Evolutionary conservation across 2,888 invertebrate species (phyloP), one percentile per base, ranked within the genome.

Genomic region (Drosophila demipolita): DNA sequence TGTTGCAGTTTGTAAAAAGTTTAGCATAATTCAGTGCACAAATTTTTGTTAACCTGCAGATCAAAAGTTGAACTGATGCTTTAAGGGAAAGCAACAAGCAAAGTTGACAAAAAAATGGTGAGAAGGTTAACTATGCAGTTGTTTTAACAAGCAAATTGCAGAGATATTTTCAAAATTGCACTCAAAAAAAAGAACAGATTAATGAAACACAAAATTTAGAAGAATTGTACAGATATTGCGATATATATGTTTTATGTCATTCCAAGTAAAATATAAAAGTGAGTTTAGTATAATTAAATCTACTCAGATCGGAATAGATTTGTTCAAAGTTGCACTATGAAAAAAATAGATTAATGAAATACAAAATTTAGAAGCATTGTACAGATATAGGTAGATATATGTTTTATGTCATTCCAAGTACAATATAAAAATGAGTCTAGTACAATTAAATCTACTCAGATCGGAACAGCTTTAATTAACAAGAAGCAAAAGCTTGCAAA

Each of bases 1-100:
- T 74, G 80, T 64, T 70, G 61, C 71, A 83, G 69, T 69, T 80
- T 78, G 59, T 66, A 64, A 35, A 67, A 80, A 63, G 69, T 82
- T 75, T 42, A 65, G 71, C 78, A 80, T 80, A 87, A 80, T 77
- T 80, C 69, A 66, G 65, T 61, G 58, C 61, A 57, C 26, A 48
- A 59, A 60, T 65, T 66, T 58, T 23, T 4, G 29, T 29, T 29
- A 29, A 29, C 9, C 57, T 45, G 55, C 11, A 26, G 35, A 61
- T 50, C 57, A 53, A 63, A 40, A 45, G 20, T 42, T 58, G 26
- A 61, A 53, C 36, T 17, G 29, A 23, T 33, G 54, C 20, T 33
- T n/a, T 6, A 48, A 49, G 7, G 17, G 23, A 29, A 42, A 23
- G 23, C 15, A 7, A 20, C 9, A 66, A 35, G 0, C 50, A n/a